Percentiles rank a stretch among this genome's conserved stretches.
Evolutionary conservation across 2,888 invertebrate species (phyloP).

Genomic region (Sabatieria punctata): DNA sequence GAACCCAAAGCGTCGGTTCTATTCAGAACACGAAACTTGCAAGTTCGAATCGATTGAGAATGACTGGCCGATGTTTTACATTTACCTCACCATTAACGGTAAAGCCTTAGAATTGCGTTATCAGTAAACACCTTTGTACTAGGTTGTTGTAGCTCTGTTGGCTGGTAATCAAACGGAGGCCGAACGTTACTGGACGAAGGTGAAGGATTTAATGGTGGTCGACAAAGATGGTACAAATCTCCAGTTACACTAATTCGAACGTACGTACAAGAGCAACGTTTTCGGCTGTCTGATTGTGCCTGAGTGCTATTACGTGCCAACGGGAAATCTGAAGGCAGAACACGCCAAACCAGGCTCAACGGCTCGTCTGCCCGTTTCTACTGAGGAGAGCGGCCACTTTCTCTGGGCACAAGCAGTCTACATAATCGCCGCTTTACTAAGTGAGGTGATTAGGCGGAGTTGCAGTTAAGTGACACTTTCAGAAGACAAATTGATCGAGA

Average conservation of each 20-base stretch:
- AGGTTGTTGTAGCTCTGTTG: constrained; percentile 25
- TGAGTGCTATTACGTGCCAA: constrained; percentile 73
- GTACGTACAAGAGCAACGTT: too few species aligned
- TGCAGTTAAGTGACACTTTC: too few species aligned
- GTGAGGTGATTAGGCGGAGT: too few species aligned
- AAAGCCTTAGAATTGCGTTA: constrained; percentile 18
- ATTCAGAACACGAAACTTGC: constrained; percentile 75
- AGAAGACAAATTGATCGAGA: too few species aligned
- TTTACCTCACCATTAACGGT: constrained; percentile 89
- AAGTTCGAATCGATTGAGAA: constrained; percentile 84
- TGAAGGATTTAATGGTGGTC: constrained; percentile 60
- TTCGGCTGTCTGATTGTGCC: constrained; percentile 77
- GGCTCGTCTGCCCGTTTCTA: constrained; percentile 41
- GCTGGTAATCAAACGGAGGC: constrained; percentile 61
- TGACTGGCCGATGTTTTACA: constrained; percentile 92
- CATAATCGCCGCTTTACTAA: constrained; percentile 69
- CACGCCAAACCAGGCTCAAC: constrained; percentile 51
- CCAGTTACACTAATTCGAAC: too few species aligned
- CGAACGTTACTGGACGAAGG: constrained; percentile 68
- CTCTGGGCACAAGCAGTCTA: constrained; percentile 93
- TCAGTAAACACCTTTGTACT: too few species aligned
- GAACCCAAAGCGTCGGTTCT: constrained; percentile 58
- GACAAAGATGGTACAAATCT: constrained; percentile 56
- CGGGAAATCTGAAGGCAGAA: constrained; percentile 44
- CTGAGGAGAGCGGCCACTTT: constrained; percentile 44